A percentile compares a stretch with the other conserved stretches of the same genome.
Conservation (phyloP, 2,797 vertebrate genomes). For the Sparidentex hasta region DNA sequence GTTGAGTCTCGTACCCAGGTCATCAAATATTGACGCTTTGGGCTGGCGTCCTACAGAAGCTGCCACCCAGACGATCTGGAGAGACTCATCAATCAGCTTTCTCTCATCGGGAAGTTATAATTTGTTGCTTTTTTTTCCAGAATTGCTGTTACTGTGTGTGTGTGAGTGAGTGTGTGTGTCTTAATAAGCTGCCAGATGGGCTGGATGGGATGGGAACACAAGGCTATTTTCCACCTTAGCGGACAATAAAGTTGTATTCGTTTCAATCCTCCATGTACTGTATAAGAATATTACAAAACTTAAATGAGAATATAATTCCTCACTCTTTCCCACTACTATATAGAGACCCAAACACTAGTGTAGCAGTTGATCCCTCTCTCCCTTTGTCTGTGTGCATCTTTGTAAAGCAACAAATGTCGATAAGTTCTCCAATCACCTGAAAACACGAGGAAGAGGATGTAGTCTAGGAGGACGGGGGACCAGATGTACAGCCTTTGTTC, state of each 20-base stretch:
- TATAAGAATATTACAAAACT: neutral
- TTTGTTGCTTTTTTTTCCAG: too few species aligned
- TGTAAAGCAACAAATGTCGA: slow-evolving; percentile 1
- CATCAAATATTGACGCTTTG: too few species aligned
- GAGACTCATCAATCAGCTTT: too few species aligned
- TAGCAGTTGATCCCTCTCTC: neutral
- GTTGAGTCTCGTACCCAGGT: too few species aligned
- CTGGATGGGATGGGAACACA: too few species aligned
- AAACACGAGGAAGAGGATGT: slow-evolving; percentile 34
- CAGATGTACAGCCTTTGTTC: slow-evolving; percentile 51
- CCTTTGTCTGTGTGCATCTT: neutral
- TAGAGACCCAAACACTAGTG: neutral
- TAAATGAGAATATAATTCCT: neutral
- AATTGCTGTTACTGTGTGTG: neutral
- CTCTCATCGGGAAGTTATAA: too few species aligned
- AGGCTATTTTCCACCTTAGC: neutral
- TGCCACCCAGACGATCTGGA: too few species aligned
- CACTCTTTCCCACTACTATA: neutral
- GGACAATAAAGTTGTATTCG: neutral
- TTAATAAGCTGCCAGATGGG: slow-evolving; percentile 9
- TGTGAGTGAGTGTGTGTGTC: neutral
- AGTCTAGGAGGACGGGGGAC: slow-evolving; percentile 14
- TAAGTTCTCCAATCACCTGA: slow-evolving; percentile 30
- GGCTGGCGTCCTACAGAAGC: too few species aligned
- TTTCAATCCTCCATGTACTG: neutral